These are phyloP conservation scores for Sternotherus odoratus DNA, from an alignment of 2,797 vertebrate genomes.

Conservation along the genomic window DNA sequence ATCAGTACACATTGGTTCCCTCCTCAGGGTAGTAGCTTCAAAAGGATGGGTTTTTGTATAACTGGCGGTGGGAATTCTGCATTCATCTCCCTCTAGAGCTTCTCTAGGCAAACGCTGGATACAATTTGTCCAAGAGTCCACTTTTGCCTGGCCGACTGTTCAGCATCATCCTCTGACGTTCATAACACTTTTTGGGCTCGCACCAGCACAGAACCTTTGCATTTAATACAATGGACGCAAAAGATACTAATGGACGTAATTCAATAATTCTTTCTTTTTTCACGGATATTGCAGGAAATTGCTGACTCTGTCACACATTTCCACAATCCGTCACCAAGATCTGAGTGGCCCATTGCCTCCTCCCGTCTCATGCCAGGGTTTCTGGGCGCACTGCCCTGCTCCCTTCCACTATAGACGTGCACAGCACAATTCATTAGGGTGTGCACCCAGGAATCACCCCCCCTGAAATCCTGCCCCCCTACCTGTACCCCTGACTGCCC, in stretches of 20 bases:
- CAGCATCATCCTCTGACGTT: background rate
- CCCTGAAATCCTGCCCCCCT: too few species aligned
- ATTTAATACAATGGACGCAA: background rate
- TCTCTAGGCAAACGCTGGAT: background rate
- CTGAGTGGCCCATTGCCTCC: background rate
- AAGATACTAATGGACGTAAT: background rate
- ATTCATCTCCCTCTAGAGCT: background rate
- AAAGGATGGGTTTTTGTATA: background rate
- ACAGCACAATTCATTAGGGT: too few species aligned
- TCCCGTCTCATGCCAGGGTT: background rate
- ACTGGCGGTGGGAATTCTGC: background rate
- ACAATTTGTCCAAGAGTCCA: background rate
- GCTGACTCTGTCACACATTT: background rate
- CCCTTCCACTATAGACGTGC: background rate
- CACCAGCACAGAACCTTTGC: background rate
- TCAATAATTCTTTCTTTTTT: background rate
- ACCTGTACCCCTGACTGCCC: too few species aligned
- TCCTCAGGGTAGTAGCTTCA: background rate
- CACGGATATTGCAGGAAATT: background rate
- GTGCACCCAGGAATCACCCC: too few species aligned
- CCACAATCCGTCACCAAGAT: background rate
- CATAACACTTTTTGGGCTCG: background rate
- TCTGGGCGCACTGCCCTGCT: background rate
- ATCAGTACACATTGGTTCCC: background rate
- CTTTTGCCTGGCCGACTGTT: background rate